These are phyloP conservation scores for Anagyrus pseudococci DNA, from an alignment of 2,888 invertebrate genomes.

Conservation along the genomic window DNA sequence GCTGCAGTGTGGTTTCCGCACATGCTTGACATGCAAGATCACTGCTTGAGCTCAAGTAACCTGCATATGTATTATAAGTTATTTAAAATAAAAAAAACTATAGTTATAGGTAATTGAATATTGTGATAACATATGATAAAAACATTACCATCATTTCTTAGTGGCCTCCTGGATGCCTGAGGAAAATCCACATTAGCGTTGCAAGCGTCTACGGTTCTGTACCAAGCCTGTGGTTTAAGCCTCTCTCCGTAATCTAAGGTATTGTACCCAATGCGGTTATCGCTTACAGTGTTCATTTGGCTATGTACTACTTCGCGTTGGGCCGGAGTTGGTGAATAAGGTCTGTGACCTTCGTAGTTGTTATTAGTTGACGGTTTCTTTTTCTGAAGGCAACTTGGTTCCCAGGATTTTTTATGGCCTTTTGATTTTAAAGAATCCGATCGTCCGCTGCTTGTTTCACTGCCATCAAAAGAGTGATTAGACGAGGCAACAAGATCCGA, in stretches of 20 bases:
- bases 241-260: constrained; percentile 39
- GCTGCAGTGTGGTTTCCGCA: too few relatives aligned
- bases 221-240: constrained; percentile 33
- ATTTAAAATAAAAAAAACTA: too few relatives aligned
- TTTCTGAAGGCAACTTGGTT: constrained; percentile 30
- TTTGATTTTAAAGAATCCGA: constrained; percentile 17
- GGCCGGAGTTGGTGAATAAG: constrained; percentile 9
- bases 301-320: constrained; percentile 11
- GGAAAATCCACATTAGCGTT: constrained; percentile 27
- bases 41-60: too few relatives aligned
- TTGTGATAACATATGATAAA: too few relatives aligned
- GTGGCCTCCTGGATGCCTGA: constrained; percentile 42
- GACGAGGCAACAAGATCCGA: constrained; percentile 23
- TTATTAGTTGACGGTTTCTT: constrained; percentile 23
- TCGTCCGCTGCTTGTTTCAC: constrained; percentile 24
- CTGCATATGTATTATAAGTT: too few relatives aligned
- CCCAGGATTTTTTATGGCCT: constrained; percentile 27
- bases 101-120: too few relatives aligned
- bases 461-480: constrained; percentile 28
- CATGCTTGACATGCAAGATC: too few relatives aligned
- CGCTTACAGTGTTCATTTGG: constrained; percentile 14
- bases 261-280: constrained; percentile 22
- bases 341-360: constrained; percentile 27
- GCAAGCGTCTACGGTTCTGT: constrained; percentile 16
- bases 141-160: constrained; percentile 49